Percentiles rank a stretch among this genome's conserved stretches.
Evolutionary conservation across 1,140 invertebrate species (phyloP).

Genomic region (Schlechtendalia chinensis): DNA sequence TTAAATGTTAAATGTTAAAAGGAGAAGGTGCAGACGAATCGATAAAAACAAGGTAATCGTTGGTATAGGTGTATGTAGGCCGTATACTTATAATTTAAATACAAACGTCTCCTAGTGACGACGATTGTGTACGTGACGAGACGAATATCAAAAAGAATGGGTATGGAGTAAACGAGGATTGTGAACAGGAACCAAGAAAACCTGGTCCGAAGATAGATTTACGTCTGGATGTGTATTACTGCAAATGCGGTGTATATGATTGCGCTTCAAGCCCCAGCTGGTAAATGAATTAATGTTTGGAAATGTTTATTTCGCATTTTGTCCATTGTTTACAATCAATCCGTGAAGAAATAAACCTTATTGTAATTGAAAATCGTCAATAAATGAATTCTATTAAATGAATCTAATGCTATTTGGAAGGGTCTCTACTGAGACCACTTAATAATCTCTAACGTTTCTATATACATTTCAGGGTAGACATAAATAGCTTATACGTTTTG

Average conservation of each 20-base stretch:
- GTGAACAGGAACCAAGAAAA: not conserved
- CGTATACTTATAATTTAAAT: not conserved
- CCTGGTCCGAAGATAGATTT: conserved; percentile 19
- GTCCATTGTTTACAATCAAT: not conserved
- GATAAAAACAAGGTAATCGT: conserved; percentile 26
- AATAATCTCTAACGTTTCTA: too few relatives aligned
- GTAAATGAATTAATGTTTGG: not conserved
- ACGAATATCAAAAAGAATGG: not conserved
- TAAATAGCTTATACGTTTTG: not conserved
- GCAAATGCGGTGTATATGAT: not conserved
- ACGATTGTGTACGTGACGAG: not conserved
- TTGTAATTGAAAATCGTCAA: not conserved
- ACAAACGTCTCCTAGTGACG: not conserved
- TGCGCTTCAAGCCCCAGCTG: not conserved
- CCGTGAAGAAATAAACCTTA: not conserved
- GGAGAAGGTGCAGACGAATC: not conserved
- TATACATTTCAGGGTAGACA: too few relatives aligned
- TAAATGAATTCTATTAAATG: too few relatives aligned
- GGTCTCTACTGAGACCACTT: too few relatives aligned
- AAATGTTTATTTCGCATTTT: not conserved
- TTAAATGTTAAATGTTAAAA: conserved; percentile 46
- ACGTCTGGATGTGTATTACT: not conserved
- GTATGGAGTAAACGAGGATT: not conserved
- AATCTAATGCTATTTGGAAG: too few relatives aligned
- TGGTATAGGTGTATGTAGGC: not conserved